Conservation (phyloP, 2,113 vertebrate species). For the Dissostichus mawsoni region DNA sequence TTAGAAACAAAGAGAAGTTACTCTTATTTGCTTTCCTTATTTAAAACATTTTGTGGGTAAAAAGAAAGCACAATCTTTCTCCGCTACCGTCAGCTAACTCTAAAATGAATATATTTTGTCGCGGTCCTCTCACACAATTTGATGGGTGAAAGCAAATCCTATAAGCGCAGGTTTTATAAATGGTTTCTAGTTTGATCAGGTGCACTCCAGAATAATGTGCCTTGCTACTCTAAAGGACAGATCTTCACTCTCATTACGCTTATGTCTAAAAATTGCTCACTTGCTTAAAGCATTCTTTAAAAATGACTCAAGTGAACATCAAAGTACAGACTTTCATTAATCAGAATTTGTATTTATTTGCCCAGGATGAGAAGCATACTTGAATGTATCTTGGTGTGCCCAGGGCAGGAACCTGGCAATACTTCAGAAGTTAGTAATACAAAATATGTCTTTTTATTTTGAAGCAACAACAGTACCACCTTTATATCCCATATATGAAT, state of each 20-base stretch:
- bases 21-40: not conserved
- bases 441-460: not conserved
- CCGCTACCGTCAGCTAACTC: not conserved
- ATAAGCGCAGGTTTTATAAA: constrained; percentile 6
- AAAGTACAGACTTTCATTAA: constrained; percentile 8
- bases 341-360: constrained; percentile 17
- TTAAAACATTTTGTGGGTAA: constrained; percentile 3
- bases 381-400: not conserved
- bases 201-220: constrained; percentile 16
- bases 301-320: constrained; percentile 18
- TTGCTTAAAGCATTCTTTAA: constrained; percentile 1
- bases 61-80: not conserved
- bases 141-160: constrained; percentile 9
- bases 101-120: not conserved
- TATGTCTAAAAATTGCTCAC: constrained; percentile 16
- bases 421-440: not conserved
- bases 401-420: not conserved
- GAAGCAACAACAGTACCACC: not conserved
- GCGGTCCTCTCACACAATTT: constrained; percentile 3
- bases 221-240: constrained; percentile 13
- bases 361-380: not conserved
- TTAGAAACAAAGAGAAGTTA: too few relatives aligned
- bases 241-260: constrained; percentile 28
- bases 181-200: constrained; percentile 24
- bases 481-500: not conserved